These are phyloP conservation scores for Musca vetustissima DNA, from an alignment of 1,140 invertebrate genomes.

Conservation along the genomic window DNA sequence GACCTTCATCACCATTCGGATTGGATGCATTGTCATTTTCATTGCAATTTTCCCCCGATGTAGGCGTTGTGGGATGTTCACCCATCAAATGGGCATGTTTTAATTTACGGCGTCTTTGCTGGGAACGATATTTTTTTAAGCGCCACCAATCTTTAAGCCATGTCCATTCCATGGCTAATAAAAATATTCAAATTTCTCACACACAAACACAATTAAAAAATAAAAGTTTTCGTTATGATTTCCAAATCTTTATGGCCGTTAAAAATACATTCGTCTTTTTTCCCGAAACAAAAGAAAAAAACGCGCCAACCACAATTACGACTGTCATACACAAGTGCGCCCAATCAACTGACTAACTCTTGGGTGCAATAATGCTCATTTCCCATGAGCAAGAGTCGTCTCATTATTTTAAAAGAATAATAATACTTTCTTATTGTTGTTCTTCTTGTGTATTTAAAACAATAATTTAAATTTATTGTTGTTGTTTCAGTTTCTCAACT, in stretches of 20 bases:
- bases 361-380: no score
- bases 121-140: constrained; percentile 60
- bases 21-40: not conserved
- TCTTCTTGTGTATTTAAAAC: not conserved
- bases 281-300: no score
- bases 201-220: no score
- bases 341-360: no score
- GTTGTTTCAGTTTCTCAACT: not conserved
- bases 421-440: no score
- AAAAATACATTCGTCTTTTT: no score
- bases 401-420: no score
- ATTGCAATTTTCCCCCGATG: not conserved
- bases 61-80: not conserved
- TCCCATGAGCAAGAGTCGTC: no score
- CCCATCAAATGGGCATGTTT: constrained; percentile 22
- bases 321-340: no score
- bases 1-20: constrained; percentile 12
- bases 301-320: no score
- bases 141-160: constrained; percentile 78
- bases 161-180: constrained; percentile 66
- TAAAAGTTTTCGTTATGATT: no score
- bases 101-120: not conserved
- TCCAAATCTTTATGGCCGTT: no score
- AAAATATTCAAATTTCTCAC: not conserved
- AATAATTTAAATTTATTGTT: not conserved